A percentile compares a stretch with the other conserved stretches of the same genome.
These are phyloP conservation scores for Glossosoma conforme DNA, from an alignment of 1,140 invertebrate species.

Conservation along the genomic window DNA sequence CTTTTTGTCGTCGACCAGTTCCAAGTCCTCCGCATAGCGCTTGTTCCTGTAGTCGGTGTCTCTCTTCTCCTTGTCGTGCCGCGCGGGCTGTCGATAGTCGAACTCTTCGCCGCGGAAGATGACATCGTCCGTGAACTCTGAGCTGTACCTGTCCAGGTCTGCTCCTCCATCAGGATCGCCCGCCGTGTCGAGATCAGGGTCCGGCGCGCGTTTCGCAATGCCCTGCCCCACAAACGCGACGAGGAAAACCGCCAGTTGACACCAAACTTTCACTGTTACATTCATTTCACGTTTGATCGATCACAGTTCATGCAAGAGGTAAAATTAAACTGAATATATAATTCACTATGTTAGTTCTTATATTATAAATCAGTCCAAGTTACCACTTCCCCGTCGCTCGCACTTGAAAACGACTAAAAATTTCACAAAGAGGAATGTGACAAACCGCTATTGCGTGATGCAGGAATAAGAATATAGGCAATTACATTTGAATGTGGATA, in stretches of 20 bases:
- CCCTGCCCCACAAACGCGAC: slow-evolving; percentile 27
- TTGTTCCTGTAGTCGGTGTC: background rate
- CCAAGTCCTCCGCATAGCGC: slow-evolving; percentile 32
- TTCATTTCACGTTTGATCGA: slow-evolving; percentile 23
- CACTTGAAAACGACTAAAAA: slow-evolving; percentile 12
- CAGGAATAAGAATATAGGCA: too few relatives aligned
- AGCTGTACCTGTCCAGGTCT: slow-evolving; percentile 7
- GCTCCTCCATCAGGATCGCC: slow-evolving; percentile 6
- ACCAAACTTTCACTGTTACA: slow-evolving; percentile 30
- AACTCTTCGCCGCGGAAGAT: background rate
- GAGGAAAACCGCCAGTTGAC: slow-evolving; percentile 26
- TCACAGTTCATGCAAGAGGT: slow-evolving; percentile 24
- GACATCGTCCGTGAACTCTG: slow-evolving; percentile 21
- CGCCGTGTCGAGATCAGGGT: slow-evolving; percentile 17
- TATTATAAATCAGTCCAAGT: slow-evolving; percentile 22
- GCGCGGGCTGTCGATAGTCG: background rate
- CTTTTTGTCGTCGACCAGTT: slow-evolving; percentile 36
- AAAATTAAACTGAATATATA: slow-evolving; percentile 30
- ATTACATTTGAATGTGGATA: too few relatives aligned
- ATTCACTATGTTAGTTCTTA: slow-evolving; percentile 30
- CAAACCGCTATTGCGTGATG: slow-evolving; percentile 4
- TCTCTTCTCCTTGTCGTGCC: slow-evolving; percentile 13
- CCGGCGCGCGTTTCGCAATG: slow-evolving; percentile 18
- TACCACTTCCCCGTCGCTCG: slow-evolving; percentile 25
- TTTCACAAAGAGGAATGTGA: slow-evolving; percentile 17